Evolutionary conservation across 2,113 vertebrate species (phyloP), one percentile per base, ranked within the genome.

Genomic region (Proterorhinus semilunaris): DNA sequence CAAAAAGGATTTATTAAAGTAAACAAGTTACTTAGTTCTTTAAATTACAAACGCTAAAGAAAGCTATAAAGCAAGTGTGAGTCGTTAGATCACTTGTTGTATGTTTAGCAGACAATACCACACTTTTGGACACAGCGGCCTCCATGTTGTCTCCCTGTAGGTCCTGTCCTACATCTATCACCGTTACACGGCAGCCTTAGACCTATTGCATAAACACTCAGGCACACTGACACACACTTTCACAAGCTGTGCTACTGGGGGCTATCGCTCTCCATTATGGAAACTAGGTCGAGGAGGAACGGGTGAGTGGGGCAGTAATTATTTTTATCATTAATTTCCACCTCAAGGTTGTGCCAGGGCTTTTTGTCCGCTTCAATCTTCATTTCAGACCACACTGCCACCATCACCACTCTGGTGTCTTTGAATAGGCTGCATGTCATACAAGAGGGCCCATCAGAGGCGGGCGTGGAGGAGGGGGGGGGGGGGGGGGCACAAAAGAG

Each of bases 321-420:
- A 92, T 93, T 92, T 93, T 93, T 92, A 93, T 91, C 90, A 90
- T 92, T 93, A 92, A 92, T 91, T 92, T 92, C 89, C 82, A 90
- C 91, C 90, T 91, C 90, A 91, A 93, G 92, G 91, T 91, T 93
- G 81, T 71, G 15, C 87, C 68, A 58, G 85, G 87, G 86, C 84
- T 88, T 92, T 90, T 90, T 92, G 91, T 90, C 89, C 63, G 66
- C 85, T 89, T 89, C 89, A 88, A 86, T 90, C 84, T 89, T 88
- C 86, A 86, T 90, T 90, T 79, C 62, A 88, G 57, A 82, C 86
- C 83, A 87, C 76, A 79, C 44, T 6, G 7, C 75, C 62, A 69
- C 79, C 75, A 84, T 62, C 72, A 74, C 74, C 53, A 79, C 69
- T 43, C 11, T 55, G 76, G 47, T 83, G 80, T 76, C 81, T 84